Evolutionary conservation across 1,140 invertebrate genomes (phyloP).

Genomic region (Drosophila simulans): DNA sequence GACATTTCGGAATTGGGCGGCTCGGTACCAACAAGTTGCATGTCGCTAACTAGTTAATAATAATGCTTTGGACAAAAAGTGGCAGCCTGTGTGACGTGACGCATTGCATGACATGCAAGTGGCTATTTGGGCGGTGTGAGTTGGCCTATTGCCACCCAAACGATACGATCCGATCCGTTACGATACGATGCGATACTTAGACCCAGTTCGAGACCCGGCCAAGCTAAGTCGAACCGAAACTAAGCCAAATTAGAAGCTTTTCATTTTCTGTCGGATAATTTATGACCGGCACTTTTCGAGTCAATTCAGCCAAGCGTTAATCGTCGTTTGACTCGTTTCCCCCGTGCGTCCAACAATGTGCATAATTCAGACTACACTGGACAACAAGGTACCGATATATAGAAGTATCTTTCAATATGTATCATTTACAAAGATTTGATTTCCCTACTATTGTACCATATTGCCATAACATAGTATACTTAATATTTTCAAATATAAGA

Average conservation of each 20-base stretch:
- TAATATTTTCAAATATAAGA: no score
- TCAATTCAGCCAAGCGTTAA: conserved; percentile 80
- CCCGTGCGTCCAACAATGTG: conserved; percentile 55
- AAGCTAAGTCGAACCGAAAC: conserved; percentile 25
- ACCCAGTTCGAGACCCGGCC: conserved; percentile 13
- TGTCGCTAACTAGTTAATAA: conserved; percentile 79
- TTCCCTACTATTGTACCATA: no score
- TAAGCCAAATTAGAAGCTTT: conserved; percentile 61
- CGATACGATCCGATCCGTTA: neutral
- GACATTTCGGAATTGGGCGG: conserved; percentile 49
- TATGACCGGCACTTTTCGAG: conserved; percentile 77
- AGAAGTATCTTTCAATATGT: no score
- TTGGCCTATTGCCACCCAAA: conserved; percentile 28
- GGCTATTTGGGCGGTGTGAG: conserved; percentile 7
- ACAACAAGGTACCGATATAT: neutral
- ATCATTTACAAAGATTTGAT: no score
- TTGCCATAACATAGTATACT: no score
- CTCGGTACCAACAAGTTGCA: conserved; percentile 61
- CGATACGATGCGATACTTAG: conserved; percentile 9
- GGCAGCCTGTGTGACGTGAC: conserved; percentile 61
- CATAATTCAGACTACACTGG: conserved; percentile 34
- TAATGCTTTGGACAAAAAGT: conserved; percentile 62
- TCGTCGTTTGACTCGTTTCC: conserved; percentile 77
- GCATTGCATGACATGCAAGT: conserved; percentile 63
- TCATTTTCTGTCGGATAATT: conserved; percentile 71